These are phyloP conservation scores for Psammodynastes pulverulentus DNA, from an alignment of 2,113 vertebrate genomes.

Conservation along the genomic window DNA sequence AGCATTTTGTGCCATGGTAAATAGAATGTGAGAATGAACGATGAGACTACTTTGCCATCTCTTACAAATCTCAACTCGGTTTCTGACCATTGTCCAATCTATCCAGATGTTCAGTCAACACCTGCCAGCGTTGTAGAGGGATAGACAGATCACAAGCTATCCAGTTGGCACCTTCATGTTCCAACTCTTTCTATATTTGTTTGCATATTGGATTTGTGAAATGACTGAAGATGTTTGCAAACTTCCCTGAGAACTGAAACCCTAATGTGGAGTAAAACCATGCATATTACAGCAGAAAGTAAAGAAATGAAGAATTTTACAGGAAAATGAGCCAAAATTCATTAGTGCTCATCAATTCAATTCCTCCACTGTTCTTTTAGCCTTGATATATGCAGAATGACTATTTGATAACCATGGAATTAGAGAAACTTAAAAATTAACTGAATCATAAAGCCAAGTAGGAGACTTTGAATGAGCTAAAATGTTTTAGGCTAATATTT, in stretches of 20 bases:
- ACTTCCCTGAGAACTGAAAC: not conserved
- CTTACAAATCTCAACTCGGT: not conserved
- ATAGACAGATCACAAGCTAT: not conserved
- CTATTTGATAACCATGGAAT: not conserved
- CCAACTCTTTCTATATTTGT: not conserved
- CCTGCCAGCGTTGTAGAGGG: not conserved
- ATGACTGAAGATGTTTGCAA: not conserved
- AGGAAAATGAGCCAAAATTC: not conserved
- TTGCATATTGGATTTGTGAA: not conserved
- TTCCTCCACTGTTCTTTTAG: not conserved
- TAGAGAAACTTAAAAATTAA: not conserved
- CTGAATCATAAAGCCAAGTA: not conserved
- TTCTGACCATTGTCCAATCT: not conserved
- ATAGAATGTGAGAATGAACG: not conserved
- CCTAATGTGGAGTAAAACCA: not conserved
- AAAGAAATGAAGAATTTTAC: not conserved
- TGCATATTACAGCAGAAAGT: not conserved
- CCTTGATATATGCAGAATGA: not conserved
- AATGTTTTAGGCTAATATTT: not conserved
- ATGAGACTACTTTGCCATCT: not conserved
- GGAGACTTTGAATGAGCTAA: not conserved
- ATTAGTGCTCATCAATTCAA: not conserved
- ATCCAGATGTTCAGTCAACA: not conserved
- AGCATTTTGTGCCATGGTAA: not conserved
- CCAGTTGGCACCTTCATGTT: not conserved